Base-by-base conservation (phyloP, 1,140 invertebrate genomes). In the Neocloeon triangulifer region DNA sequence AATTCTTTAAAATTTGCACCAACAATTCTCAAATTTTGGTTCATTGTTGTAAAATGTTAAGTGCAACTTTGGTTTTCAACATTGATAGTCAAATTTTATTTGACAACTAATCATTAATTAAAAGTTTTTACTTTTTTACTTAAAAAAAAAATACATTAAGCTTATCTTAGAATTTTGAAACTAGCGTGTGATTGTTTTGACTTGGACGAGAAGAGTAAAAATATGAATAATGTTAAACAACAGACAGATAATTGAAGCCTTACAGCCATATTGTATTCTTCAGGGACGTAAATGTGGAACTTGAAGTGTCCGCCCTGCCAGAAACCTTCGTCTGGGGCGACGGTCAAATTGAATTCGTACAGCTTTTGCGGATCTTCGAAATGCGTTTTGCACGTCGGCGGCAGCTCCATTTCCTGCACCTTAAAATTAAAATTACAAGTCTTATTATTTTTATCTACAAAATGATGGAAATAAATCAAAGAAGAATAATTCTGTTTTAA, bases 261-360 rank as follows among this genome's bases (percentile, higher is more conserved):
- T 68, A 88, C 82, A 49, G 75, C 69, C 69, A 91, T 88, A 56
- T 95, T 95, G 62, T 95, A 95, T 33, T 94, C 88, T 50, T 89
- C 82, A 5, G 82, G 76, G 30, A 92, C 76, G 49, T 65, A 61
- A 41, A 95, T 66, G 47, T 67, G 64, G 55, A 95, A 95, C 44
- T 64, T 62, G 57, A 91, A 95, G 39, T 59, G 64, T 26, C 89
- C 88, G 30, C 74, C 75, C 41, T 61, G 55, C 82, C 86, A 95
- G 47, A 72, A 81, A 3, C 86, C 84, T 57, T 89, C 82, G 42
- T 84, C 77, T 12, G 89, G 89, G 14, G 58, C 55, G 15, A 95
- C 73, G 19, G 61, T 64, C 19, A 94, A 52, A 15, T 55, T 59
- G 51, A 94, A 88, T 41, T 77, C 70, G 50, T 80, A 71, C 9